A percentile compares a stretch with the other conserved stretches of the same genome.
These are phyloP conservation scores for Drosophila cognata DNA, from an alignment of 2,888 invertebrate genomes.

Conservation along the genomic window DNA sequence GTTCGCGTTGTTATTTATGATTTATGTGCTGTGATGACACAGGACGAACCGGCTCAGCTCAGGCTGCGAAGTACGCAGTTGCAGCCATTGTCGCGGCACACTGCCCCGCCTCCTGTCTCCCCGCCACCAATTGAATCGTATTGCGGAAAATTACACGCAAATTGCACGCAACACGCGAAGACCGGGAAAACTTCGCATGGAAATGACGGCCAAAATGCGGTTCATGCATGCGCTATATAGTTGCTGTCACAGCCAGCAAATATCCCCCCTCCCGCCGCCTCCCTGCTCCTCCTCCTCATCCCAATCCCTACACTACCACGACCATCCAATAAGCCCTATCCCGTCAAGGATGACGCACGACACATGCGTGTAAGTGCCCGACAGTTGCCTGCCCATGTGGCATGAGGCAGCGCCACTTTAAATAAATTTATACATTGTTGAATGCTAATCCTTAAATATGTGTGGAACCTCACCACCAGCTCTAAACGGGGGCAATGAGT, in stretches of 20 bases:
- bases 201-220: constrained; percentile 73
- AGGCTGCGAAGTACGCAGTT: constrained; percentile 22
- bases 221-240: constrained; percentile 68
- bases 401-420: constrained; percentile 52
- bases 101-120: not conserved
- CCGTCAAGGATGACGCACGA: constrained; percentile 36
- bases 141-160: constrained; percentile 73
- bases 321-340: constrained; percentile 1
- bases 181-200: constrained; percentile 61
- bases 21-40: constrained; percentile 79
- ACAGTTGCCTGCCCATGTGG: constrained; percentile 17
- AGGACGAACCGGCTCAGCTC: constrained; percentile 41
- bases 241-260: constrained; percentile 59
- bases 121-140: not conserved
- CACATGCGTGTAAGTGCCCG: constrained; percentile 68
- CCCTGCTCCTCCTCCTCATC: not conserved
- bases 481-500: constrained; percentile 38
- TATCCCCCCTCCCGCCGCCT: not conserved
- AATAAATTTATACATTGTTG: constrained; percentile 64
- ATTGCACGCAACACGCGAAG: constrained; percentile 79
- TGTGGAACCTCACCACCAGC: not conserved
- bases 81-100: constrained; percentile 27
- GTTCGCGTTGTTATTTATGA: constrained; percentile 74
- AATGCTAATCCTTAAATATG: constrained; percentile 68
- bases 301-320: not conserved